Percentiles rank a stretch among this genome's conserved stretches.
Conservation (phyloP, 1,140 invertebrate genomes). For the Lithobius niger region DNA sequence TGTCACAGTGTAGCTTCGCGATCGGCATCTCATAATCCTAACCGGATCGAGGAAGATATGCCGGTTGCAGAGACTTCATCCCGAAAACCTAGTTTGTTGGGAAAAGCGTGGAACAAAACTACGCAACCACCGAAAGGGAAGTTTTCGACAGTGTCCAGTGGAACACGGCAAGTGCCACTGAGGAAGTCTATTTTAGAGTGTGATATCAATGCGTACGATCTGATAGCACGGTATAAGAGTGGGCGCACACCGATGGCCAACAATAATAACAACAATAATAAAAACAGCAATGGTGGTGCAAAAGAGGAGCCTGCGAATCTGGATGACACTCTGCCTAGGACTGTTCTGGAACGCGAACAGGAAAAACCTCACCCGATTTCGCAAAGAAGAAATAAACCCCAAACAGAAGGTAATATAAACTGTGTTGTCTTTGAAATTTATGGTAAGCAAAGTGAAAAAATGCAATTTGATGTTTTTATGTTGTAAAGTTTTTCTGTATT, state of each 20-base stretch:
- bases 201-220: constrained; percentile 68
- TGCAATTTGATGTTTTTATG: no score
- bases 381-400: background rate
- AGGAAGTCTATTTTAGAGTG: constrained; percentile 62
- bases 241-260: background rate
- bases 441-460: no score
- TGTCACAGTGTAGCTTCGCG: no score
- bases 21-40: no score
- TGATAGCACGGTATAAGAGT: constrained; percentile 37
- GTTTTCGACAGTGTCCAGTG: background rate
- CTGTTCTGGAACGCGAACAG: no score
- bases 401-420: no score
- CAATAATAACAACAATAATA: background rate
- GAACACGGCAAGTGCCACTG: background rate
- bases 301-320: background rate
- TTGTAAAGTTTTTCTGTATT: no score
- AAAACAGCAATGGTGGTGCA: background rate
- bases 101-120: background rate
- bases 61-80: no score
- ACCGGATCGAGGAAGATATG: no score
- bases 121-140: background rate
- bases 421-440: no score
- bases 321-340: background rate
- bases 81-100: no score
- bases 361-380: background rate